A percentile compares a stretch with the other conserved stretches of the same genome.
These are phyloP conservation scores for Charanyca ferruginea DNA, from an alignment of 2,888 invertebrate species.

Conservation along the genomic window DNA sequence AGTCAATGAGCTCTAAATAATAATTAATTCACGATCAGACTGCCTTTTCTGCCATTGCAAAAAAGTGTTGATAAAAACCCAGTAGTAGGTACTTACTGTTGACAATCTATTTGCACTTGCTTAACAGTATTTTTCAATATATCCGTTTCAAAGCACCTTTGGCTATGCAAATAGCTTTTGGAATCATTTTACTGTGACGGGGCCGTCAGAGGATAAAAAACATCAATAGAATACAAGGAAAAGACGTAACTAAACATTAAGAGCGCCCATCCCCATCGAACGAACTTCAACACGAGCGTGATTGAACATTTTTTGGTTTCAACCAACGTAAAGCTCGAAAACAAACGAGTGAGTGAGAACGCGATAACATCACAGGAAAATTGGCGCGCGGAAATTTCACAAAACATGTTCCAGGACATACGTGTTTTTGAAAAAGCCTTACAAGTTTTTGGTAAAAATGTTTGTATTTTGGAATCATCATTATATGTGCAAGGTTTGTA, in stretches of 20 bases:
- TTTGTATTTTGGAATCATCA: no score
- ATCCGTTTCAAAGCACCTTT: not conserved
- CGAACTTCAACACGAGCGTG: no score
- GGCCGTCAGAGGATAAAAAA: not conserved
- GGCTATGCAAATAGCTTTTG: slow-evolving; percentile 9
- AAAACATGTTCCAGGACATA: no score
- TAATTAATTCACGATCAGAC: slow-evolving; percentile 48
- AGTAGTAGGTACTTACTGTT: slow-evolving; percentile 26
- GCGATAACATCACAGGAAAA: no score
- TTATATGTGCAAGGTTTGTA: no score
- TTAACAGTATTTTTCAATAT: slow-evolving; percentile 20
- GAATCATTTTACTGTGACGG: not conserved
- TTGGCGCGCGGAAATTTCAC: no score
- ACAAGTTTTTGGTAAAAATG: no score
- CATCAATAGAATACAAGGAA: not conserved
- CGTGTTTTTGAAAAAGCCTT: no score
- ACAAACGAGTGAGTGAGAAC: no score
- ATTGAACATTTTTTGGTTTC: no score
- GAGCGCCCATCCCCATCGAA: no score
- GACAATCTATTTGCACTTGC: slow-evolving; percentile 33
- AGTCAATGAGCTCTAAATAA: slow-evolving; percentile 48
- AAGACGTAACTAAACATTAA: not conserved
- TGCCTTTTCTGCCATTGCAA: slow-evolving; percentile 29
- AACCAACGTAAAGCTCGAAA: no score
- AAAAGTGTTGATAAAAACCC: slow-evolving; percentile 41